Conservation (phyloP, 2,113 vertebrate species). For the Tragelaphus scriptus region DNA sequence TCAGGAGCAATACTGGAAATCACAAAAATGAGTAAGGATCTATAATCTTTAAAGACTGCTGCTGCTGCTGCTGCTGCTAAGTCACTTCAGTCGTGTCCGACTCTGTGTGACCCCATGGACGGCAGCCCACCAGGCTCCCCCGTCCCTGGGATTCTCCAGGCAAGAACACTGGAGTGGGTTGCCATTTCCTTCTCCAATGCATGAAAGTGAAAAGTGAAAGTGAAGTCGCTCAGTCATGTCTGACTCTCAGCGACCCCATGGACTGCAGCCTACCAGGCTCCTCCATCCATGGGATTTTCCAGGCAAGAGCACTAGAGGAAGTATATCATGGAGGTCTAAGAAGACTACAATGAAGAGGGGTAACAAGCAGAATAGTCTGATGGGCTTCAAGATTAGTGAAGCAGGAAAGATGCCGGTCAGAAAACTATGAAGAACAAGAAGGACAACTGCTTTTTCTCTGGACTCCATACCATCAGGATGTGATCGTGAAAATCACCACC, state of each 20-base stretch:
- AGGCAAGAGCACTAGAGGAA: background rate
- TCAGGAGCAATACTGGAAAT: background rate
- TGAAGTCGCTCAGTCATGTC: too few species aligned
- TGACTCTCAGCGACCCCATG: too few species aligned
- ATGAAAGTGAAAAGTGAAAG: too few species aligned
- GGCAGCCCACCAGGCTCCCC: too few species aligned
- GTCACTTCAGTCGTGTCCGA: too few species aligned
- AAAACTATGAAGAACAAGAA: background rate
- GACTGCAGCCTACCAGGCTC: too few species aligned
- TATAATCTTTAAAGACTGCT: background rate
- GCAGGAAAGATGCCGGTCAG: background rate
- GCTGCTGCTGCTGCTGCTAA: too few species aligned
- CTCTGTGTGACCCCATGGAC: too few species aligned
- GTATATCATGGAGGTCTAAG: background rate
- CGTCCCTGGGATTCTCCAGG: too few species aligned
- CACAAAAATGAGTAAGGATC: background rate
- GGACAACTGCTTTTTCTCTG: background rate
- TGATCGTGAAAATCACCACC: background rate
- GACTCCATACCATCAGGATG: accelerated
- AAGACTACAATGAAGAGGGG: background rate
- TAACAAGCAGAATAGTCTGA: background rate
- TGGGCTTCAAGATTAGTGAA: background rate
- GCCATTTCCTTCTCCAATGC: too few species aligned
- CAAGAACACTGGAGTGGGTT: too few species aligned
- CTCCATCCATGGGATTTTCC: too few species aligned